Conservation (phyloP, 2,113 vertebrate genomes). For the Tenebrosternarchus preto region DNA sequence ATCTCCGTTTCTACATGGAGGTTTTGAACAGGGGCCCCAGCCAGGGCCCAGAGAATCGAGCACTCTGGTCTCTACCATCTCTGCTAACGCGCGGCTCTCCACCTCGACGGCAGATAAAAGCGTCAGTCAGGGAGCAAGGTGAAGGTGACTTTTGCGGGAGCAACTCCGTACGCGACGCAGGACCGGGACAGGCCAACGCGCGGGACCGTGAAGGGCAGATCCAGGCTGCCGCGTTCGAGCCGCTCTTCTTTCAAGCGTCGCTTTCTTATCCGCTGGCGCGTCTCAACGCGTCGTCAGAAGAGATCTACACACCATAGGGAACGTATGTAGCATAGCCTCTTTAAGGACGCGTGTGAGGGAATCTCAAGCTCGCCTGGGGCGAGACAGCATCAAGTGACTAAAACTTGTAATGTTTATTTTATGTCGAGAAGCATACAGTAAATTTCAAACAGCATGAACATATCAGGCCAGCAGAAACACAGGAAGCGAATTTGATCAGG, state of each 20-base stretch:
- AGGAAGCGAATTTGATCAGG: not conserved
- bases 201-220: slow-evolving; percentile 15
- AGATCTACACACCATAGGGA: not conserved
- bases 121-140: not conserved
- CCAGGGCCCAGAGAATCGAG: not conserved
- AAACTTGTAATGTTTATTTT: slow-evolving; percentile 28
- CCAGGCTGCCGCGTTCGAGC: not conserved
- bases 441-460: slow-evolving; percentile 5
- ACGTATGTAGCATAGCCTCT: not conserved
- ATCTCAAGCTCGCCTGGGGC: not conserved
- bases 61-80: not conserved
- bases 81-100: not conserved
- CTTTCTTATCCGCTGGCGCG: slow-evolving; percentile 13
- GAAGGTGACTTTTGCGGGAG: slow-evolving; percentile 13
- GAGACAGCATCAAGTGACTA: not conserved
- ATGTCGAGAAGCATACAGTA: not conserved
- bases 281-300: slow-evolving; percentile 25
- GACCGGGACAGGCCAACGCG: not conserved
- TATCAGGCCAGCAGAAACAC: not conserved
- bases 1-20: too few relatives aligned
- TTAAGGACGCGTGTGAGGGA: slow-evolving; percentile 31
- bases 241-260: not conserved
- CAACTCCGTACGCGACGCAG: not conserved
- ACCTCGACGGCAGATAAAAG: not conserved
- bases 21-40: too few relatives aligned